phyloP scores from a whole-genome alignment of 1,140 invertebrate genomes.

The Trichogramma pretiosum region DNA sequence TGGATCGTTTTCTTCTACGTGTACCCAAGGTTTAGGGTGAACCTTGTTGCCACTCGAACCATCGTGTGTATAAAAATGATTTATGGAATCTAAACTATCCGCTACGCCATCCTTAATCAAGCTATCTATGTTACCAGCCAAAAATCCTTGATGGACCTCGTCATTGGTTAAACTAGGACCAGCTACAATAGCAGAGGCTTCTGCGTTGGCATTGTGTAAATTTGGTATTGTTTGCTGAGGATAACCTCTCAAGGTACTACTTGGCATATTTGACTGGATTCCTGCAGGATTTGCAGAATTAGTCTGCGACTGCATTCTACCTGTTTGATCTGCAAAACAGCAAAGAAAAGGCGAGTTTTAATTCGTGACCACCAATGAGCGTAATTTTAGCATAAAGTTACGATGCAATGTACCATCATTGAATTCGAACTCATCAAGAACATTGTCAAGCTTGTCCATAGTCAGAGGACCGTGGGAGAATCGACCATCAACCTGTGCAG shows the following conservation, averaged over 20 bases:
- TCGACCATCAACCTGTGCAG: no score
- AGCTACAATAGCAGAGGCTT: no score
- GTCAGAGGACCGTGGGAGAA: no score
- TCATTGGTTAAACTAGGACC: no score
- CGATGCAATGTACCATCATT: constrained; percentile 60
- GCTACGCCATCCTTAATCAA: constrained; percentile 14
- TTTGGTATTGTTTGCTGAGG: constrained; percentile 1
- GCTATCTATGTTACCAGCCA: constrained; percentile 8
- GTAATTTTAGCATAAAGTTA: no score
- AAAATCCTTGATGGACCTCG: constrained; percentile 7
- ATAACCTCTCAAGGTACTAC: constrained; percentile 8
- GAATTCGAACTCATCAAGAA: constrained; percentile 79
- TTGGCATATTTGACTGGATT: constrained; percentile 9
- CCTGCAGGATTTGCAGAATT: no score
- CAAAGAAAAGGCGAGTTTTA: no score
- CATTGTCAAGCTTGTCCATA: constrained; percentile 77
- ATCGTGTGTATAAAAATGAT: constrained; percentile 29
- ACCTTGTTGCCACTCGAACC: constrained; percentile 21
- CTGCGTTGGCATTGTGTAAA: no score
- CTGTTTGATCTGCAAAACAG: no score
- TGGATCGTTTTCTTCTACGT: constrained; percentile 23
- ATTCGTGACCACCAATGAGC: no score
- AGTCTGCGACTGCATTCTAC: no score
- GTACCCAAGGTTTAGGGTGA: constrained; percentile 25
- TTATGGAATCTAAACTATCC: constrained; percentile 26